A percentile compares a stretch with the other conserved stretches of the same genome.
These are phyloP conservation scores for Drosophila phalerata DNA, from an alignment of 2,888 invertebrate species.

Conservation along the genomic window DNA sequence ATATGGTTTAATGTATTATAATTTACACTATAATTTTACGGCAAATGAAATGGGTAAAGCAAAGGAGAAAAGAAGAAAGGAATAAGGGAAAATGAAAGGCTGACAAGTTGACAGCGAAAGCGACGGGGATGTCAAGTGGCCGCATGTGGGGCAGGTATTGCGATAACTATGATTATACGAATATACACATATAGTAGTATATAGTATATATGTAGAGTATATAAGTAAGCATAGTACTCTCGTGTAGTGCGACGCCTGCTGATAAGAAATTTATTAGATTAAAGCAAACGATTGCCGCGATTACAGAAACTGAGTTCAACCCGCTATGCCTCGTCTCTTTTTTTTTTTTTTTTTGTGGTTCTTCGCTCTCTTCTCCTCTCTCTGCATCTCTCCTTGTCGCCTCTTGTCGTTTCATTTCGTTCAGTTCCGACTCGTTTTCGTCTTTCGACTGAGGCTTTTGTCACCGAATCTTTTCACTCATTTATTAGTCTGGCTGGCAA, in stretches of 20 bases:
- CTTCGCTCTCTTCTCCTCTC: conserved; percentile 8
- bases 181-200: background rate
- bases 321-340: background rate
- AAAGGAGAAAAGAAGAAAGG: conserved; percentile 12
- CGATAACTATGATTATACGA: conserved; percentile 44
- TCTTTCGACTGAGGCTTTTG: conserved; percentile 42
- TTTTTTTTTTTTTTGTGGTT: background rate
- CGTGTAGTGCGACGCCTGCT: conserved; percentile 49
- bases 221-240: conserved; percentile 21
- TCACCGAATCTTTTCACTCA: conserved; percentile 50
- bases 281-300: conserved; percentile 74
- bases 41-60: conserved; percentile 21
- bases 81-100: conserved; percentile 35
- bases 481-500: conserved; percentile 67
- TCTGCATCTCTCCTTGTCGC: background rate
- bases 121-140: conserved; percentile 40
- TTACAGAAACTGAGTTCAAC: conserved; percentile 58
- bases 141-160: conserved; percentile 53
- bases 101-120: conserved; percentile 47
- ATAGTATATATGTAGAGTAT: conserved; percentile 10
- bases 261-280: conserved; percentile 82
- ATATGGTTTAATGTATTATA: conserved; percentile 26
- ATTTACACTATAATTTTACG: conserved; percentile 33
- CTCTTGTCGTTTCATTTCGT: conserved; percentile 33
- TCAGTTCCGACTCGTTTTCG: conserved; percentile 48